phyloP scores from a whole-genome alignment of 2,113 vertebrate species.

The Furnarius figulus region DNA sequence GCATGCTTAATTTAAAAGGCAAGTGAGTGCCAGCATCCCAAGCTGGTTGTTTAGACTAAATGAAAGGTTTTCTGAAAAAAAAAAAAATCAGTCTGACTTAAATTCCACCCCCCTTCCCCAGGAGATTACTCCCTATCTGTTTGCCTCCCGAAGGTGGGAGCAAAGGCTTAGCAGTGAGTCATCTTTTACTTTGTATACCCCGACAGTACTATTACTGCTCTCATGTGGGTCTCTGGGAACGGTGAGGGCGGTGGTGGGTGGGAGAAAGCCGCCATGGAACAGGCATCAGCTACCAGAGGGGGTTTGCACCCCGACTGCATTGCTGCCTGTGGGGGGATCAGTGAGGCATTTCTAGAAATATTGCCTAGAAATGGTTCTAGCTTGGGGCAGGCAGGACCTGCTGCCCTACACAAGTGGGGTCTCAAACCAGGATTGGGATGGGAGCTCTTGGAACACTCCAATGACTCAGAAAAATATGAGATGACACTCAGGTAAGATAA shows the following conservation, averaged over 20 bases:
- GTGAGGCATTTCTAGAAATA: background rate
- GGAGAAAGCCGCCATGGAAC: background rate
- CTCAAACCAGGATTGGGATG: background rate
- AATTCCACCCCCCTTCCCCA: constrained; percentile 36
- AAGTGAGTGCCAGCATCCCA: background rate
- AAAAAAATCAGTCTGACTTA: background rate
- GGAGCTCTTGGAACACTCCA: background rate
- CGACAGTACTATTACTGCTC: background rate
- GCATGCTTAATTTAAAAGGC: background rate
- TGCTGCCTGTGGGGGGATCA: background rate
- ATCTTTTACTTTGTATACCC: constrained; percentile 33
- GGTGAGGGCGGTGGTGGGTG: background rate
- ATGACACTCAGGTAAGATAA: background rate
- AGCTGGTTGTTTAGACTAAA: constrained; percentile 35
- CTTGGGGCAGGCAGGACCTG: background rate
- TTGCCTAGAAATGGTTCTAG: background rate
- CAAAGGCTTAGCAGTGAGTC: constrained; percentile 46
- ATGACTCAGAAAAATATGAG: background rate
- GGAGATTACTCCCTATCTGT: constrained; percentile 46
- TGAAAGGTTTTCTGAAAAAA: background rate
- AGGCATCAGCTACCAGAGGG: background rate
- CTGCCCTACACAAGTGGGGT: accelerated
- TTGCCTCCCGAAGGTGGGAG: constrained; percentile 45
- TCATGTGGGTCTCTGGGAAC: background rate
- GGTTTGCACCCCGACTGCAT: background rate